phyloP scores from a whole-genome alignment of 2,113 vertebrate genomes.

The Saguinus midas region DNA sequence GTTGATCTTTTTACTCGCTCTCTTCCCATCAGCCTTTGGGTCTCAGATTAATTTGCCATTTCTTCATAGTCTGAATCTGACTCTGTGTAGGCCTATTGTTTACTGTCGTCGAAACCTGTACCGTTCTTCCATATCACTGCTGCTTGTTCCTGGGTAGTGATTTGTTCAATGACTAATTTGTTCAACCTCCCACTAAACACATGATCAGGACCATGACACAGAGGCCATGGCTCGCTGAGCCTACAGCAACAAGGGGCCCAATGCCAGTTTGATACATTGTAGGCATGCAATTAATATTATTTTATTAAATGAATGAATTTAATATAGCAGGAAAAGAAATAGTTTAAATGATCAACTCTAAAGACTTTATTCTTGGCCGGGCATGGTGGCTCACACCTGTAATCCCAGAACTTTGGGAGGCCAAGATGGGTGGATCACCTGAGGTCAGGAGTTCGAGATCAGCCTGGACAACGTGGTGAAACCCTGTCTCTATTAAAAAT shows the following conservation, averaged over 20 bases:
- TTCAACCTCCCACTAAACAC: not conserved
- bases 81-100: not conserved
- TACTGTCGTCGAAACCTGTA: not conserved
- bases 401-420: no score
- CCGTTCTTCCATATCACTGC: not conserved
- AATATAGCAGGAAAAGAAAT: not conserved
- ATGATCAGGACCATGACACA: not conserved
- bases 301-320: slow-evolving; percentile 3
- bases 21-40: not conserved
- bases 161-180: not conserved
- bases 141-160: no score
- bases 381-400: no score
- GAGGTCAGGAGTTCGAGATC: no score
- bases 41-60: not conserved
- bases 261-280: not conserved
- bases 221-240: not conserved
- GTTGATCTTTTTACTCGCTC: not conserved
- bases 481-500: no score
- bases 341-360: not conserved
- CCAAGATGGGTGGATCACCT: no score
- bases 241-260: no score
- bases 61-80: not conserved
- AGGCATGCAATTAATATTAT: not conserved
- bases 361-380: not conserved
- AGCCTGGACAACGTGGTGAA: no score